Base-by-base conservation (phyloP, 2,797 vertebrate species). In the Mormyrus proboscirostris region DNA sequence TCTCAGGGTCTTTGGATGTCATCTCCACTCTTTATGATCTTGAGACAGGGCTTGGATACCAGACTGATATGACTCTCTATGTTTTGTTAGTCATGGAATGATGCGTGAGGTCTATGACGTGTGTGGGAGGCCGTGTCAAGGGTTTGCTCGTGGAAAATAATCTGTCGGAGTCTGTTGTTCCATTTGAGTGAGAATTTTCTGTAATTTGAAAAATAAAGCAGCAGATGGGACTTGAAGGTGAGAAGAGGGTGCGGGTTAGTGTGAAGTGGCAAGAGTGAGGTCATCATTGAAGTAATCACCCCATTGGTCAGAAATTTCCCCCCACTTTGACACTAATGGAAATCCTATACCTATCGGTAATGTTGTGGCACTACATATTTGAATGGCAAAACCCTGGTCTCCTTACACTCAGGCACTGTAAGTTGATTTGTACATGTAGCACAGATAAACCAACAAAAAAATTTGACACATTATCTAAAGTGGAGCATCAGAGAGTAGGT, bases 341-440 rank as follows among this genome's bases (percentile, higher is more conserved):
- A 50, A 51, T 2, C 44, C 16, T 50, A 8, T 4, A 0, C 22
- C 50, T 25, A 33, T 19, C 16, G 12, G 0, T 16, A 19, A 79
- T 14, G 14, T 44, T 16, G 73, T 7, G 9, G 86, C 94, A 92
- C 14, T 53, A 53, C 51, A 53, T 53, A 51, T 51, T 51, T 12
- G 50, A 51, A 51, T 51, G 50, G 12, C 92, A 57, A 7, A 57
- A 57, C 19, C 55, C 55, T 57, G 19, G 55, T 57, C 19, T 57
- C 55, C 55, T 57, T n/a, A 12, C 16, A n/a, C 16, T 57, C 55
- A n/a, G 55, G 55, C 55, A 57, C 55, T 57, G 55, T 57, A 57
- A n/a, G 55, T 57, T 19, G 55, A 57, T 57, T 57, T 57, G 57
- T n/a, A 22, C 7, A 9, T 22, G 57, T 59, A 59, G 19, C 19